These are phyloP conservation scores for Sepiola atlantica DNA, from an alignment of 2,888 invertebrate species.

Conservation along the genomic window DNA sequence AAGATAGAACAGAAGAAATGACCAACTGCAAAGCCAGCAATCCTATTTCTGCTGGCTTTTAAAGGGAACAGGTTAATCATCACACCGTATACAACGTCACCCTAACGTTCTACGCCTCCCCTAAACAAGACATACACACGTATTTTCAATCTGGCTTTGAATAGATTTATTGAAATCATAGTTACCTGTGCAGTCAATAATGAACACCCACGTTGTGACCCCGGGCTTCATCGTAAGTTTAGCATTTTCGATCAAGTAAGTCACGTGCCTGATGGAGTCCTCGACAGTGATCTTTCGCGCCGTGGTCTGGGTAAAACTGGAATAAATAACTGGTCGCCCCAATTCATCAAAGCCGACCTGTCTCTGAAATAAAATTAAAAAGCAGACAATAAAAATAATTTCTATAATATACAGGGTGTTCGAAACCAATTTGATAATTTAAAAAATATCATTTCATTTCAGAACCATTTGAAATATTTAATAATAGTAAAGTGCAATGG, in stretches of 20 bases:
- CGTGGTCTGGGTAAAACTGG: conserved; percentile 69
- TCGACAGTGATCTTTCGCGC: conserved; percentile 65
- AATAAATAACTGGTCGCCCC: conserved; percentile 72
- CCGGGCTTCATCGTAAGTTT: conserved; percentile 66
- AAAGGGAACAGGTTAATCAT: too few relatives aligned
- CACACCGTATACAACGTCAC: background rate
- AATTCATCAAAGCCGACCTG: conserved; percentile 71
- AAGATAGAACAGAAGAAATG: background rate
- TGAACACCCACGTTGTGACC: conserved; percentile 68
- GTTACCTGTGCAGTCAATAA: conserved; percentile 71
- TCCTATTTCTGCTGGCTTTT: too few relatives aligned
- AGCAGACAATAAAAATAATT: background rate
- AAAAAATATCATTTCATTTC: too few relatives aligned
- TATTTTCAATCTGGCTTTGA: background rate
- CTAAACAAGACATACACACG: background rate
- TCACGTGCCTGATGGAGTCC: conserved; percentile 69
- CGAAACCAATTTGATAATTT: too few relatives aligned
- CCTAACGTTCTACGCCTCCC: background rate
- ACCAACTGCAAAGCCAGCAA: too few relatives aligned
- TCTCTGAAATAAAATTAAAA: conserved; percentile 60
- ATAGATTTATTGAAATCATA: background rate
- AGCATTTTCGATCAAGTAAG: conserved; percentile 72
- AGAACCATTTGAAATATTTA: too few relatives aligned
- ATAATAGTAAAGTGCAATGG: too few relatives aligned
- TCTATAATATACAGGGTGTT: too few relatives aligned